Conservation (phyloP, 1,140 invertebrate genomes). For the Drosophila saltans region DNA sequence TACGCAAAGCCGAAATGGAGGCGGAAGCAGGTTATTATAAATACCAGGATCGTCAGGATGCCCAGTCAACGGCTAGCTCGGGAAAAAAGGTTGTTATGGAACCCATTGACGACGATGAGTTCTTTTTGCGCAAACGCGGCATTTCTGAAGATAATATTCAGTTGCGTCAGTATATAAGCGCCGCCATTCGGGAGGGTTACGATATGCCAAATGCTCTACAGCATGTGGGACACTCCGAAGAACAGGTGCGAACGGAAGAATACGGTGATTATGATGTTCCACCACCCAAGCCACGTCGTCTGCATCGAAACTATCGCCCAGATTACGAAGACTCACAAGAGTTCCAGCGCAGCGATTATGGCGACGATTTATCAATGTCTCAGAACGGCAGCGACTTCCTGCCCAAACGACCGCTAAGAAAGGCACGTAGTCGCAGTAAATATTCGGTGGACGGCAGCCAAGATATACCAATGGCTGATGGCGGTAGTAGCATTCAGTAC, state of each 20-base stretch:
- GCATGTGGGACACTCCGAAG: constrained; percentile 84
- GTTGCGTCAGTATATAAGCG: constrained; percentile 89
- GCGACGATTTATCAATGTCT: constrained; percentile 77
- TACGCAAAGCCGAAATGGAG: constrained; percentile 76
- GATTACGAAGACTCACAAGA: constrained; percentile 74
- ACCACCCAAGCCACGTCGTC: constrained; percentile 74
- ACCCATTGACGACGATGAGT: constrained; percentile 93
- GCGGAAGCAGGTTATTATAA: constrained; percentile 74
- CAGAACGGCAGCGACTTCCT: constrained; percentile 79
- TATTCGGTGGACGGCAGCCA: constrained; percentile 83
- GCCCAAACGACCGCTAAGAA: constrained; percentile 77
- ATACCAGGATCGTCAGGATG: constrained; percentile 72
- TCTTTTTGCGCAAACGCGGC: constrained; percentile 90
- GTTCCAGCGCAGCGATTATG: constrained; percentile 78
- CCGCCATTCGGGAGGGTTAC: constrained; percentile 91
- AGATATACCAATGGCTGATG: constrained; percentile 66
- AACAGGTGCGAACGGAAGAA: constrained; percentile 37
- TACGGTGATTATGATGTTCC: constrained; percentile 77
- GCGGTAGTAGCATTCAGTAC: constrained; percentile 71
- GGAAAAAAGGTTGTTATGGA: constrained; percentile 88
- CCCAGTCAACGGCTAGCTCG: constrained; percentile 81
- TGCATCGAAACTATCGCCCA: constrained; percentile 66
- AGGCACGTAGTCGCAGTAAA: constrained; percentile 76
- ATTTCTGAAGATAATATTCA: constrained; percentile 92
- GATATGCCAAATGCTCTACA: constrained; percentile 87